Conservation (phyloP, 2,797 vertebrate genomes). For the Tokudaia tokunoshimensis region DNA sequence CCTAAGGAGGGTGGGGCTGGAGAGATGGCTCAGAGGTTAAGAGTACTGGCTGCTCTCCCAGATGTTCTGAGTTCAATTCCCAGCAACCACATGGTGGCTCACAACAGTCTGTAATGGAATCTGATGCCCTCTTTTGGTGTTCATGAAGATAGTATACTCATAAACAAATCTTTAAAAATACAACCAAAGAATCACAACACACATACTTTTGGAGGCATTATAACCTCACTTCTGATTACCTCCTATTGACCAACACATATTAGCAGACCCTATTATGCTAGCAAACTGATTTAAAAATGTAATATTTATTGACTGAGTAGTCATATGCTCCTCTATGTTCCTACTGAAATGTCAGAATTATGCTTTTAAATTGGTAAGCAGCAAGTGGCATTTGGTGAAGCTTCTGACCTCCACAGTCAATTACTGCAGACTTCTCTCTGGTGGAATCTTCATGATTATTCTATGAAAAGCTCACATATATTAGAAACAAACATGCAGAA, state of each 20-base stretch:
- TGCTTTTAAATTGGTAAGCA: background rate
- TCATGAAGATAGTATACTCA: background rate
- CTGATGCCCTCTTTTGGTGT: background rate
- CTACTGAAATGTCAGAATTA: background rate
- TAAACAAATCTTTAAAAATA: background rate
- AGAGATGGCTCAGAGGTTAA: background rate
- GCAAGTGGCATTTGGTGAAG: background rate
- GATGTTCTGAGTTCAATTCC: background rate
- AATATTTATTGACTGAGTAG: background rate
- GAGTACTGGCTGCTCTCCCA: background rate
- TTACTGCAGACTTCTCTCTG: background rate
- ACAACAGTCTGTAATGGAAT: background rate
- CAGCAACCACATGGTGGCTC: background rate
- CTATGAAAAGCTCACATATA: background rate
- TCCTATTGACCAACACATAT: background rate
- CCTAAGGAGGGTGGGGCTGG: background rate
- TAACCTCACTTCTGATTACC: background rate
- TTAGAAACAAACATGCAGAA: background rate
- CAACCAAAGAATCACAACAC: background rate
- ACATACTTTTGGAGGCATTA: background rate
- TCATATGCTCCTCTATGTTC: background rate
- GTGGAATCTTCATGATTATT: background rate
- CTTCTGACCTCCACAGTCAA: background rate
- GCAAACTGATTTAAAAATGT: background rate
- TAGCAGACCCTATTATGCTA: background rate